Conservation (phyloP, 2,888 invertebrate species). For the Dexiosoma caninum region DNA sequence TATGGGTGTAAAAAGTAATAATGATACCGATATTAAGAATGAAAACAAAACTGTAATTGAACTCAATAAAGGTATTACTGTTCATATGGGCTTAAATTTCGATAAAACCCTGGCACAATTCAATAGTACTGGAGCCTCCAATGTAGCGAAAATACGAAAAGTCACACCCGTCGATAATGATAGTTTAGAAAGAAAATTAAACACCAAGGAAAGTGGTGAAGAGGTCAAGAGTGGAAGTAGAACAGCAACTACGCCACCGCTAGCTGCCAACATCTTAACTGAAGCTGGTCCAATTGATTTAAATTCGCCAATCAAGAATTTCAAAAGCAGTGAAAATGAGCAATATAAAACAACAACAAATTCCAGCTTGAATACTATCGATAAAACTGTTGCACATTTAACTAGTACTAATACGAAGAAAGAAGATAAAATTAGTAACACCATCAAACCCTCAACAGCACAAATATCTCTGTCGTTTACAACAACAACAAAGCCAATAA, state of each 20-base stretch:
- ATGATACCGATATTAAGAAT: neutral
- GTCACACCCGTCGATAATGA: constrained; percentile 38
- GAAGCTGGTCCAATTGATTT: constrained; percentile 18
- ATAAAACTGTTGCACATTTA: neutral
- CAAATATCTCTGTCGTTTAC: neutral
- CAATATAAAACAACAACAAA: neutral
- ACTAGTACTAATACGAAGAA: too few relatives aligned
- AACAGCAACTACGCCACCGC: neutral
- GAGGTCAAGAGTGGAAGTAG: neutral
- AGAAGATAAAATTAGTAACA: neutral
- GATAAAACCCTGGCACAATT: constrained; percentile 27
- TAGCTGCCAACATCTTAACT: neutral
- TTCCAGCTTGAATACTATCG: neutral
- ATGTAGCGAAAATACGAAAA: constrained; percentile 38
- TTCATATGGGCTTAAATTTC: constrained; percentile 28
- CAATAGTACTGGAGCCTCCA: constrained; percentile 14
- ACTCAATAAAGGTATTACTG: constrained; percentile 35
- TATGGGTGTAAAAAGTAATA: neutral
- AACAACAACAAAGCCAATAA: neutral
- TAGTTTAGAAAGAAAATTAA: neutral
- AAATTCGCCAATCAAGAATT: neutral
- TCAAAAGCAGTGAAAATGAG: neutral
- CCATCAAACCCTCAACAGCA: neutral
- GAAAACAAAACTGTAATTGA: constrained; percentile 38
- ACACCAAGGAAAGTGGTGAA: neutral